A percentile compares a stretch with the other conserved stretches of the same genome.
phyloP scores from a whole-genome alignment of 2,797 vertebrate species.

The Danio choprae region DNA sequence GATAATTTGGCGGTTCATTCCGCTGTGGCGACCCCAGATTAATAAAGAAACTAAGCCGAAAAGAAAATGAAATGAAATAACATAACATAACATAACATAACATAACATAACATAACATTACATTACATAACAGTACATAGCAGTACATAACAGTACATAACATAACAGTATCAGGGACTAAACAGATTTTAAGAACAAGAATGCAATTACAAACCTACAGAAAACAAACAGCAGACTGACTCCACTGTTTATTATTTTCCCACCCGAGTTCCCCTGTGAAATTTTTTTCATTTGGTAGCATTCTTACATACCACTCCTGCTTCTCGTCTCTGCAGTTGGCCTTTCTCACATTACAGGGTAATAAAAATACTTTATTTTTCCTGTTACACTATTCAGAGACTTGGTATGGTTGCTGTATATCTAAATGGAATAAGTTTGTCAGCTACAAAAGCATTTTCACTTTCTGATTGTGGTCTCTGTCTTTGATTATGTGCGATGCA shows the following conservation, averaged over 20 bases:
- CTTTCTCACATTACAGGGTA: constrained; percentile 30
- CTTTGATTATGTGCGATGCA: constrained; percentile 6
- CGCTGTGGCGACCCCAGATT: no score
- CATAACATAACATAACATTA: no score
- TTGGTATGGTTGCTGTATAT: constrained; percentile 17
- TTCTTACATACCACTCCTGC: constrained; percentile 68
- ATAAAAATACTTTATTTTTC: constrained; percentile 3
- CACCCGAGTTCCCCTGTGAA: constrained; percentile 39
- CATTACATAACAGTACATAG: no score
- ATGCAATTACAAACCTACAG: constrained; percentile 27
- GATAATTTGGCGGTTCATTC: no score
- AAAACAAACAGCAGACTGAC: constrained; percentile 31
- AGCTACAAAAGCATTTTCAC: constrained; percentile 8
- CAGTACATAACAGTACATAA: no score
- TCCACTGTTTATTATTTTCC: constrained; percentile 36
- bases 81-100: no score
- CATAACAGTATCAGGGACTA: background rate
- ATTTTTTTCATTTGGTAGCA: constrained; percentile 71
- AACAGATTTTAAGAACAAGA: constrained; percentile 25
- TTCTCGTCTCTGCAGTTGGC: constrained; percentile 45
- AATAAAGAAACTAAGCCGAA: no score
- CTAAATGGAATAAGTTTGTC: constrained; percentile 29
- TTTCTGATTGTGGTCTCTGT: constrained; percentile 6
- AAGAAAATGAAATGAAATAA: no score
- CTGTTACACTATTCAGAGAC: background rate